Conservation (phyloP, 2,888 invertebrate species). For the Coenonympha arcania region DNA sequence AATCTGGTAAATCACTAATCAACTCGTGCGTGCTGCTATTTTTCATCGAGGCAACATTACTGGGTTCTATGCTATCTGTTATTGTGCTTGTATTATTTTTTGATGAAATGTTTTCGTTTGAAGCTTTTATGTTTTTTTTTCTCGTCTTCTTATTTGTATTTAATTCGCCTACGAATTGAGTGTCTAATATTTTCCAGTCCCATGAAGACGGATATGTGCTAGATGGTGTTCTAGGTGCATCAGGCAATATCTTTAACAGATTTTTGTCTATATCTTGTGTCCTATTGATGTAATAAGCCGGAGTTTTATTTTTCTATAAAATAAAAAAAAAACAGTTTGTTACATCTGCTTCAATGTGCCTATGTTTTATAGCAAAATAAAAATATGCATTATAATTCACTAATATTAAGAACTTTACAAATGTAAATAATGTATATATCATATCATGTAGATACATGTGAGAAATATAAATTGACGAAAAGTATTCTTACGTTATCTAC, state of each 20-base stretch:
- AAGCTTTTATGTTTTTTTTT: conserved; percentile 55
- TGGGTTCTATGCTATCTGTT: conserved; percentile 52
- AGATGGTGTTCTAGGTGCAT: conserved; percentile 85
- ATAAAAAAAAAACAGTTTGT: conserved; percentile 26
- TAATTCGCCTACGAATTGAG: conserved; percentile 60
- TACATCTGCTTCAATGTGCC: conserved; percentile 39
- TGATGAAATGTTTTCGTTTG: conserved; percentile 65
- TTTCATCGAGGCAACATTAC: conserved; percentile 48
- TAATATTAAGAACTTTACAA: no score
- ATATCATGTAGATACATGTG: no score
- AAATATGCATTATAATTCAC: no score
- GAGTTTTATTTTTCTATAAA: conserved; percentile 85
- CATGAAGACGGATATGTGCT: conserved; percentile 79
- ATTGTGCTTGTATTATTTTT: conserved; percentile 61
- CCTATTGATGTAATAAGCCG: conserved; percentile 84
- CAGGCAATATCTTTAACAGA: conserved; percentile 80
- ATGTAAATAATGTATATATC: no score
- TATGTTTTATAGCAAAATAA: no score
- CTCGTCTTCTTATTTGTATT: conserved; percentile 54
- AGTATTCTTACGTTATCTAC: conserved; percentile 83
- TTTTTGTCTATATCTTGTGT: conserved; percentile 84
- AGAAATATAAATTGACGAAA: no score
- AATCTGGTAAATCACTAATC: conserved; percentile 60
- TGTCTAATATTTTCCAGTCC: conserved; percentile 81
- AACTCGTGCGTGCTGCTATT: conserved; percentile 64